A percentile compares a stretch with the other conserved stretches of the same genome.
Evolutionary conservation across 2,888 invertebrate species (phyloP).

Genomic region (Dusona sp.): DNA sequence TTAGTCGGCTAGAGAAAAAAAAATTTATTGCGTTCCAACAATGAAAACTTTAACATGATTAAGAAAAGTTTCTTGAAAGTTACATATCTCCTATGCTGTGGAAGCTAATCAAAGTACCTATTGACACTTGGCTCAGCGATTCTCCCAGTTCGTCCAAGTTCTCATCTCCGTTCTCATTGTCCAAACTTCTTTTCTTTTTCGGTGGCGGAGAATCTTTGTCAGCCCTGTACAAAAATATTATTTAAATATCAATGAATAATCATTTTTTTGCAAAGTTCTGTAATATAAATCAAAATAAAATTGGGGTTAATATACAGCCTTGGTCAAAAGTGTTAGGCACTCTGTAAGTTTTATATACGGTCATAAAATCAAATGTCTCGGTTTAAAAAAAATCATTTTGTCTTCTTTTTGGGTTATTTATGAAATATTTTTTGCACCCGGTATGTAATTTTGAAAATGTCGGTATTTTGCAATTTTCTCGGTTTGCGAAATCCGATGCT

Average conservation of each 20-base stretch:
- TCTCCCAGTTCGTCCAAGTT: background rate
- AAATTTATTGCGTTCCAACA: background rate
- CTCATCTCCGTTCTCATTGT: background rate
- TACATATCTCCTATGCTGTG: background rate
- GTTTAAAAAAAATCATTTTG: too few species aligned
- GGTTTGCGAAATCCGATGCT: too few species aligned
- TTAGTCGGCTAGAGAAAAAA: too few species aligned
- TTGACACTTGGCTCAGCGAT: background rate
- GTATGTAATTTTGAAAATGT: too few species aligned
- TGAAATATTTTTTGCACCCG: too few species aligned
- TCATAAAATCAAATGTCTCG: too few species aligned
- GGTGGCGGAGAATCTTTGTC: background rate
- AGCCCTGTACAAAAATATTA: background rate
- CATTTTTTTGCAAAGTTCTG: background rate
- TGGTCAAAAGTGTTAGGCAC: background rate
- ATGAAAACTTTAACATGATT: background rate
- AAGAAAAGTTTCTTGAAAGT: background rate
- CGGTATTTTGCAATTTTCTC: too few species aligned
- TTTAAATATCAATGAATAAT: background rate
- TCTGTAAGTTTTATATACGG: too few species aligned
- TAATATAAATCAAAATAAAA: background rate
- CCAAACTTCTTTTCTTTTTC: background rate
- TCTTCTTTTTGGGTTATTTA: too few species aligned
- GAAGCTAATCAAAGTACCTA: too few species aligned
- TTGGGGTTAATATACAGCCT: background rate